A percentile compares a stretch with the other conserved stretches of the same genome.
Evolutionary conservation across 2,888 invertebrate genomes (phyloP).

Genomic region (Drosophila stalkeri): DNA sequence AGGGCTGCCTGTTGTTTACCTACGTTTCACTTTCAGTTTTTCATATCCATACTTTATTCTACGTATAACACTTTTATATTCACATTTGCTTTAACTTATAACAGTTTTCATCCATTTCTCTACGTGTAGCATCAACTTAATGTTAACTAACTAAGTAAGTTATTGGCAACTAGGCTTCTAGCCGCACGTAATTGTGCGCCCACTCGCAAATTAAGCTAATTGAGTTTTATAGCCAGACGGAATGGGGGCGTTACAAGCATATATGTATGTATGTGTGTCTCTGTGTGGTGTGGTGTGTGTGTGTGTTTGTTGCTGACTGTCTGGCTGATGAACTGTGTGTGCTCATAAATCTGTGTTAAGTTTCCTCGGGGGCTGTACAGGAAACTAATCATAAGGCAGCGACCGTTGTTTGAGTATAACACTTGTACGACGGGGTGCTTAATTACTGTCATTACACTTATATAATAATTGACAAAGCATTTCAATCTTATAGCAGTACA

Average conservation of each 20-base stretch:
- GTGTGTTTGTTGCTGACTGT: constrained; percentile 3
- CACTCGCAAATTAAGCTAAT: constrained; percentile 67
- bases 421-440: constrained; percentile 1
- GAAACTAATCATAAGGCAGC: constrained; percentile 20
- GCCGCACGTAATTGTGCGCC: constrained; percentile 20
- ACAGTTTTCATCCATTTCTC: not conserved
- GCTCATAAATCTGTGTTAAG: constrained; percentile 52
- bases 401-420: constrained; percentile 22
- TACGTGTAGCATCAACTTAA: constrained; percentile 12
- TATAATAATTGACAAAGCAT: constrained; percentile 14
- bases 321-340: constrained; percentile 38
- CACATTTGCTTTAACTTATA: not conserved
- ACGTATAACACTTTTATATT: not conserved
- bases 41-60: not conserved
- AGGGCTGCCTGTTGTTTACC: not conserved
- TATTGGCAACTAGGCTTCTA: constrained; percentile 18
- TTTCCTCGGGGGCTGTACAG: constrained; percentile 13
- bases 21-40: too few relatives aligned
- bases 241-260: constrained; percentile 17
- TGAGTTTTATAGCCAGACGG: constrained; percentile 57
- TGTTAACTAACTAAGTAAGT: constrained; percentile 31
- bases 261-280: not conserved
- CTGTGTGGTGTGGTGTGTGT: not conserved
- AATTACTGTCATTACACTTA: constrained; percentile 12
- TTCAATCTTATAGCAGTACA: not conserved